Evolutionary conservation across 2,113 vertebrate species (phyloP).

Genomic region (Cavia porcellus): DNA sequence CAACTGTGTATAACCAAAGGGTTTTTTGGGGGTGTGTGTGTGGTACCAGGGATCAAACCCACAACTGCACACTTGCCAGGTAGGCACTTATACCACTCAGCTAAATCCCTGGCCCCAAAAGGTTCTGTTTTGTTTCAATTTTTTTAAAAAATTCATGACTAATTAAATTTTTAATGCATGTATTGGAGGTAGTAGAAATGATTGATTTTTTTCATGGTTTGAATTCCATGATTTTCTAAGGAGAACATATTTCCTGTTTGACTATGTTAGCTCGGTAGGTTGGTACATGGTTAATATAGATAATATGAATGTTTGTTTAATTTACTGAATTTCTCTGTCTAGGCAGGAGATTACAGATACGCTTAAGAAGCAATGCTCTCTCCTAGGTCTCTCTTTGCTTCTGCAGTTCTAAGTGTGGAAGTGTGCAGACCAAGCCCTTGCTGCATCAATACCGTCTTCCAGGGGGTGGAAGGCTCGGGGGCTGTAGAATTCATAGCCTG

Average conservation of each 20-base stretch:
- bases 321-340: neutral
- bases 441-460: neutral
- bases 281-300: neutral
- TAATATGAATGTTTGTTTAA: neutral
- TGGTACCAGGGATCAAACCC: no score
- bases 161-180: neutral
- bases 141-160: neutral
- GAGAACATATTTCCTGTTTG: neutral
- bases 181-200: neutral
- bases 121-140: neutral
- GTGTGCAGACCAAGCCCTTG: neutral
- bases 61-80: no score
- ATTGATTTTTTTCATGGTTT: neutral
- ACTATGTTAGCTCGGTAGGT: neutral
- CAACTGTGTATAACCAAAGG: neutral
- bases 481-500: neutral
- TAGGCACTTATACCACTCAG: no score
- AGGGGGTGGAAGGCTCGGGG: neutral
- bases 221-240: conserved; percentile 12
- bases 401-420: conserved; percentile 24
- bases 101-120: no score
- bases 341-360: neutral
- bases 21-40: no score
- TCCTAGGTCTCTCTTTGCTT: neutral
- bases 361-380: neutral